Evolutionary conservation across 2,797 vertebrate species (phyloP), one percentile per base, ranked within the genome.

Genomic region (Momotus momota): DNA sequence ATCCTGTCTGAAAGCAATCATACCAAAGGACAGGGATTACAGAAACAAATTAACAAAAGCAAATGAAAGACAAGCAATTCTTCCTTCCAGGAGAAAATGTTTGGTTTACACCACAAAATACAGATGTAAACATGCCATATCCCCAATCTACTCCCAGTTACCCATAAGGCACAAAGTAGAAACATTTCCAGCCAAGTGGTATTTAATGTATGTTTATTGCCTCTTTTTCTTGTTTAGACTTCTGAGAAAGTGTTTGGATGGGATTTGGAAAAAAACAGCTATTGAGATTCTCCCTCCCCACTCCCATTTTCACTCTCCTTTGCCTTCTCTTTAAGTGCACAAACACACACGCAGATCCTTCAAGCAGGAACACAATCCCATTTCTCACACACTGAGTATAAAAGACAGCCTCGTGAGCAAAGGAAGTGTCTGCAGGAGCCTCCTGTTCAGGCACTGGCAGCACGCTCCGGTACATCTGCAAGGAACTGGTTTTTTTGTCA

Each of bases 181-280:
- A 89, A 55, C 11, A 27, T 65, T 75, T 91, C 62, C 55, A 82
- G 75, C 26, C 54, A 69, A 93, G 40, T 66, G 22, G 25, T 51
- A 41, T 70, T 95, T 75, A 67, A 52, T 61, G 5, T 46, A 57
- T 25, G 33, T 52, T 77, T 82, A 54, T 66, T 91, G 49, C 9
- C 27, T 89, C 49, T 93, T 95, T 83, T 74, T 35, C 41, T 69
- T 89, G 62, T 46, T 89, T 88, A 74, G 26, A 84, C n/a, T 87
- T 92, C 35, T 60, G 58, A 90, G n/a, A 84, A 94, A 85, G 21
- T 41, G 12, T 60, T 87, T 90, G 49, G 57, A 74, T 72, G 43
- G 27, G 20, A 87, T 23, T 88, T 88, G 45, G 65, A 23, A 75
- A 85, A 17, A 91, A 94, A 4, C 7, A 73, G 31, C 5, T 65